These are phyloP conservation scores for Esox masquinongy DNA, from an alignment of 2,797 vertebrate species.

Conservation along the genomic window DNA sequence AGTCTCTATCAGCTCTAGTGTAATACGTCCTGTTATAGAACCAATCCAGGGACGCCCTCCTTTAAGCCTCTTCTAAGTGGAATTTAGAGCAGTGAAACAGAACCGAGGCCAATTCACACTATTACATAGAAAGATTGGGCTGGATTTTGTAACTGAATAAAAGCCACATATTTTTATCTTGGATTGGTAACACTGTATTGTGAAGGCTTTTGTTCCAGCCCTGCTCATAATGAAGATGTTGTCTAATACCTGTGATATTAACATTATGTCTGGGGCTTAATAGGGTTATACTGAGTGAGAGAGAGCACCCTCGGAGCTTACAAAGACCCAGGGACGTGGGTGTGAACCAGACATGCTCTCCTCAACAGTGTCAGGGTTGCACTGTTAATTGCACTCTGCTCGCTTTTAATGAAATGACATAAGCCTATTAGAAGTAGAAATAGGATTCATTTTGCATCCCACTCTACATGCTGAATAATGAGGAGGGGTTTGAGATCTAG, in stretches of 20 bases:
- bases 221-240: not conserved
- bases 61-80: conserved; percentile 43
- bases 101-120: conserved; percentile 38
- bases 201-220: not conserved
- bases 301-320: conserved; percentile 53
- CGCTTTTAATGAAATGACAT: conserved; percentile 80
- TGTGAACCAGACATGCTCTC: conserved; percentile 66
- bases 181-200: not conserved
- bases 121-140: conserved; percentile 37
- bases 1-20: conserved; percentile 27
- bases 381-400: conserved; percentile 71
- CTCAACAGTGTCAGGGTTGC: conserved; percentile 54
- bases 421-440: conserved; percentile 81
- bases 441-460: conserved; percentile 75
- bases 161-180: not conserved
- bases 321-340: conserved; percentile 32
- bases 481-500: conserved; percentile 28
- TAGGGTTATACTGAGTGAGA: not conserved
- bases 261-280: not conserved
- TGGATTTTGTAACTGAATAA: not conserved
- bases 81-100: conserved; percentile 46
- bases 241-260: not conserved
- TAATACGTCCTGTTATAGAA: conserved; percentile 36
- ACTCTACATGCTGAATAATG: conserved; percentile 61
- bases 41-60: conserved; percentile 37